Evolutionary conservation across 2,888 invertebrate genomes (phyloP).

Genomic region (Lasioglossum villosulum): DNA sequence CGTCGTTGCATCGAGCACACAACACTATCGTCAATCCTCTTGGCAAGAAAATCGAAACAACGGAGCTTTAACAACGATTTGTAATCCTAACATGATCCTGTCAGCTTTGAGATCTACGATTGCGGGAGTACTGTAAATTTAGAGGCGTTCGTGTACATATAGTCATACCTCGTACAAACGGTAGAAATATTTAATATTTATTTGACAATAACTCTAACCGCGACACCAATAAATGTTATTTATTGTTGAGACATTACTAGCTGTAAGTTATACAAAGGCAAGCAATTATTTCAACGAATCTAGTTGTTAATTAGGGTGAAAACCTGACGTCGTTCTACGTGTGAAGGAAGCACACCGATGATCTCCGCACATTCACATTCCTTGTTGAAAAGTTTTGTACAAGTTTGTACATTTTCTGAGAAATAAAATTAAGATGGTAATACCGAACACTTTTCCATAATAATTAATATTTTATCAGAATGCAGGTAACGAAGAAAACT

Average conservation of each 20-base stretch:
- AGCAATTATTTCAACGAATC: slow-evolving; percentile 6
- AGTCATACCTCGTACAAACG: slow-evolving; percentile 39
- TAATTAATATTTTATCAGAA: too few relatives aligned
- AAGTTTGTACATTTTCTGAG: slow-evolving; percentile 59
- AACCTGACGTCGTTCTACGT: neutral
- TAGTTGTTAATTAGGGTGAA: slow-evolving; percentile 11
- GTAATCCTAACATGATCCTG: neutral
- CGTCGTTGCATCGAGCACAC: slow-evolving; percentile 73
- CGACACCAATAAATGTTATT: slow-evolving; percentile 22
- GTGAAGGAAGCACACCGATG: slow-evolving; percentile 10
- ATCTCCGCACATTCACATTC: slow-evolving; percentile 51
- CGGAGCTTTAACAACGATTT: slow-evolving; percentile 73
- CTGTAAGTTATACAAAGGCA: neutral
- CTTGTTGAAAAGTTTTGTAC: slow-evolving; percentile 56
- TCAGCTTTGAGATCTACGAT: neutral
- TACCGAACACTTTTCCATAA: neutral
- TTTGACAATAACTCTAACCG: slow-evolving; percentile 25
- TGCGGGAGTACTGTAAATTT: slow-evolving; percentile 27
- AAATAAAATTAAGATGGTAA: slow-evolving; percentile 48
- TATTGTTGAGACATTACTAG: slow-evolving; percentile 26
- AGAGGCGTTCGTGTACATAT: slow-evolving; percentile 57
- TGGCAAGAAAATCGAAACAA: slow-evolving; percentile 82
- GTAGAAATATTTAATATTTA: slow-evolving; percentile 52
- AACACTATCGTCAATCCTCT: slow-evolving; percentile 80
- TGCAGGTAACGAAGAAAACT: neutral